Base-by-base conservation (phyloP, 1,140 invertebrate species). In the Popillia japonica region DNA sequence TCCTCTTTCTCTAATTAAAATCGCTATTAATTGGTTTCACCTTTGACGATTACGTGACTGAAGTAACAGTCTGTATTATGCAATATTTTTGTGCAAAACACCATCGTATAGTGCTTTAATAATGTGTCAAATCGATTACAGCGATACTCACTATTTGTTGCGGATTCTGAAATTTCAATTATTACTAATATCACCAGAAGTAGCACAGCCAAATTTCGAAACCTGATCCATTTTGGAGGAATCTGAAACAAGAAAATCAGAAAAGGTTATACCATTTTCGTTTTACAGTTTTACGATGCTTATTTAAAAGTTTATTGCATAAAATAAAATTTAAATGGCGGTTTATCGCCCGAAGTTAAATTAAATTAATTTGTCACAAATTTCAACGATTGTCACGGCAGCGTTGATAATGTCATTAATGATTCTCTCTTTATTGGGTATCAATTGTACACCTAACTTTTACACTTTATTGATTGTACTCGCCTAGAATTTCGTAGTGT, bases 151-250 rank as follows among this genome's bases (percentile, higher is more conserved):
- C 34, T 74, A 79, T 79, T 75, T 78, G 80, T 79, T 11, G 75
- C 78, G 59, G 79, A 75, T 10, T 76, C 72, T 59, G 72, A 77
- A 23, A 80, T 73, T 76, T 80, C 75, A 59, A 80, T 61, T 22
- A 78, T 41, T 22, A 81, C 72, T 76, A 80, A 73, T 34, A 81
- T 77, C 40, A 78, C 76, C 77, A 81, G 68, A 27, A 78, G 48
- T 48, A 81, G 48, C n/a, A 80, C 79, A 44, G 78, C 76, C 23
- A 80, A 76, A 77, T 81, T 76, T 76, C 80, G 75, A 59, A 73
- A 68, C 77, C 78, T 41, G 34, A 78, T 76, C 80, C 79, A 78
- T 44, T 80, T 81, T 40, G 74, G 76, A 44, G 78, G 79, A 27
- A 81, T 72, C 80, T 81, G 79, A 59, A 81, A 80, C 48, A 78